Evolutionary conservation across 2,113 vertebrate genomes (phyloP).

Genomic region (Mirza zaza): DNA sequence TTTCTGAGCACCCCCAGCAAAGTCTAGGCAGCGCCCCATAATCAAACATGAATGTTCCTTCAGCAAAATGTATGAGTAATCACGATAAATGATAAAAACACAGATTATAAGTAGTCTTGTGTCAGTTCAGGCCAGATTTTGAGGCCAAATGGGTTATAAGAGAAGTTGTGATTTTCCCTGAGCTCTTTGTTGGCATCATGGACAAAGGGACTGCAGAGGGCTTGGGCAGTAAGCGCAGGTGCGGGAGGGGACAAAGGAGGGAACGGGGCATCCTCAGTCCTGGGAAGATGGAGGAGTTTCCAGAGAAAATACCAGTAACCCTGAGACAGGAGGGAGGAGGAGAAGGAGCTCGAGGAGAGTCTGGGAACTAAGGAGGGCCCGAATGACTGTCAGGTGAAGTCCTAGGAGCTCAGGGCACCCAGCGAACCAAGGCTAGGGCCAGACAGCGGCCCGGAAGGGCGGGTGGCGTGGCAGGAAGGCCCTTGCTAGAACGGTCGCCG

Average conservation of each 20-base stretch:
- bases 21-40: neutral
- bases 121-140: neutral
- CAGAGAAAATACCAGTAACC: neutral
- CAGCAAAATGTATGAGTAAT: neutral
- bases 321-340: neutral
- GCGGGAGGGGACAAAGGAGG: neutral
- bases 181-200: neutral
- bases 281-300: neutral
- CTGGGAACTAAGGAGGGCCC: neutral
- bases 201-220: neutral
- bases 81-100: neutral
- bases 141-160: neutral
- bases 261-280: rapidly evolving
- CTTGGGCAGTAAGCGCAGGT: neutral
- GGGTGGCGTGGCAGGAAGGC: rapidly evolving
- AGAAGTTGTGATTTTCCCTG: neutral
- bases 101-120: neutral
- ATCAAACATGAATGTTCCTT: neutral
- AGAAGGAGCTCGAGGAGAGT: neutral
- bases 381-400: neutral
- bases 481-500: neutral
- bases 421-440: neutral
- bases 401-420: neutral
- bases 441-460: neutral
- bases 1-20: neutral